These are phyloP conservation scores for Tortrix viridana DNA, from an alignment of 2,888 invertebrate species.

Conservation along the genomic window DNA sequence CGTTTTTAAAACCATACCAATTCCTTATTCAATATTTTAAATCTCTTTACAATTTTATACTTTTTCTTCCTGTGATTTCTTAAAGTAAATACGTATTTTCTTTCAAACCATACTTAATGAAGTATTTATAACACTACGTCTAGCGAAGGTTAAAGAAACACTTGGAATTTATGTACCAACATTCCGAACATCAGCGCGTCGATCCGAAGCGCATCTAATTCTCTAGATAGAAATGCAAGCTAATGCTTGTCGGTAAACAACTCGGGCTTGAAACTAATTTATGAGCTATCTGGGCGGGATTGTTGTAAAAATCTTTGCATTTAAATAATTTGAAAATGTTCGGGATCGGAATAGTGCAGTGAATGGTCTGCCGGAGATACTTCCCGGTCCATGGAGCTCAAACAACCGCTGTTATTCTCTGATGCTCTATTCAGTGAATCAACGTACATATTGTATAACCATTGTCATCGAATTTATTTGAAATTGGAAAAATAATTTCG, in stretches of 20 bases:
- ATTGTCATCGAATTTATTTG: no score
- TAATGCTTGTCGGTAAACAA: conserved; percentile 5
- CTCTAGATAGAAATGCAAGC: not conserved
- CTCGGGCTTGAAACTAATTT: conserved; percentile 12
- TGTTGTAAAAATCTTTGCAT: conserved; percentile 15
- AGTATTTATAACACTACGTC: not conserved
- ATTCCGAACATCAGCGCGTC: not conserved
- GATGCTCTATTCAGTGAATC: no score
- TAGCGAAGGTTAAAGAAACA: not conserved
- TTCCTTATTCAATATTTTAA: no score
- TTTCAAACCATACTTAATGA: not conserved
- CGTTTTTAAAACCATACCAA: no score
- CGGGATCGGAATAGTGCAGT: conserved; percentile 8
- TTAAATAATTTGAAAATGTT: conserved; percentile 14
- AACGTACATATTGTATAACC: no score
- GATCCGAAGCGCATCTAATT: conserved; percentile 4
- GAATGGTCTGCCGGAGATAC: conserved; percentile 11
- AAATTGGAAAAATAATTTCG: no score
- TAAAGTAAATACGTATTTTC: no score
- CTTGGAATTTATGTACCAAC: not conserved
- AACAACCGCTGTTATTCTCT: not conserved
- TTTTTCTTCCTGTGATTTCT: no score
- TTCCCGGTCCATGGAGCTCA: conserved; percentile 4
- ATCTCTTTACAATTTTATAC: no score
- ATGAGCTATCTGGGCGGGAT: conserved; percentile 5